phyloP scores from a whole-genome alignment of 2,888 invertebrate species.

The Hedya salicella region DNA sequence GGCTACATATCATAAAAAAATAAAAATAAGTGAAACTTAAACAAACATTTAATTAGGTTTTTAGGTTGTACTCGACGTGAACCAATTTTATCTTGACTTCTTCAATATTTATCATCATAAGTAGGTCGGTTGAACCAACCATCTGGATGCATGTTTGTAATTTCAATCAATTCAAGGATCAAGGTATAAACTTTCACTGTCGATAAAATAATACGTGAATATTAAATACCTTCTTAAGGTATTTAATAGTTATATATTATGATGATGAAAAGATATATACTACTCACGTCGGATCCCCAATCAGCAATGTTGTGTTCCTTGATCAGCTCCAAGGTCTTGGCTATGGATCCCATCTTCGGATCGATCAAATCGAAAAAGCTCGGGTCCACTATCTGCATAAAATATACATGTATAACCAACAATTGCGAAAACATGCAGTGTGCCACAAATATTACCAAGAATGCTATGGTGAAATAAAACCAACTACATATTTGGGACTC shows the following conservation, averaged over 20 bases:
- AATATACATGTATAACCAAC: slow-evolving; percentile 24
- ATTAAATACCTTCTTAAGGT: too few relatives aligned
- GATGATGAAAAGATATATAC: not conserved
- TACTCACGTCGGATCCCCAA: slow-evolving; percentile 93
- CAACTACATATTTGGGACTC: too few relatives aligned
- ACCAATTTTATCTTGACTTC: too few relatives aligned
- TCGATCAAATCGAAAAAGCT: slow-evolving; percentile 89
- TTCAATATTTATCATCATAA: too few relatives aligned
- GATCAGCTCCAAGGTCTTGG: slow-evolving; percentile 87
- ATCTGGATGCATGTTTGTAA: too few relatives aligned
- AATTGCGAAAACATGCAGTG: not conserved
- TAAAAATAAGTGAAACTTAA: slow-evolving; percentile 15
- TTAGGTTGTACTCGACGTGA: not conserved
- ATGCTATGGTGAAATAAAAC: too few relatives aligned
- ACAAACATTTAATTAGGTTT: not conserved
- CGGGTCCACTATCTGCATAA: slow-evolving; percentile 88
- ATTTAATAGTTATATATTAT: too few relatives aligned
- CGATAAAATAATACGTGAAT: too few relatives aligned
- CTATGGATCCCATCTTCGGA: slow-evolving; percentile 83
- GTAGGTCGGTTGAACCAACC: too few relatives aligned
- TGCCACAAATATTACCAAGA: too few relatives aligned
- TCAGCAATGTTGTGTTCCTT: slow-evolving; percentile 89
- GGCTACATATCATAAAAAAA: slow-evolving; percentile 62
- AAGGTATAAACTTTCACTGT: too few relatives aligned
- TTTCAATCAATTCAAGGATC: too few relatives aligned